A percentile compares a stretch with the other conserved stretches of the same genome.
Evolutionary conservation across 2,797 vertebrate genomes (phyloP).

Genomic region (Buphagus erythrorhynchus): DNA sequence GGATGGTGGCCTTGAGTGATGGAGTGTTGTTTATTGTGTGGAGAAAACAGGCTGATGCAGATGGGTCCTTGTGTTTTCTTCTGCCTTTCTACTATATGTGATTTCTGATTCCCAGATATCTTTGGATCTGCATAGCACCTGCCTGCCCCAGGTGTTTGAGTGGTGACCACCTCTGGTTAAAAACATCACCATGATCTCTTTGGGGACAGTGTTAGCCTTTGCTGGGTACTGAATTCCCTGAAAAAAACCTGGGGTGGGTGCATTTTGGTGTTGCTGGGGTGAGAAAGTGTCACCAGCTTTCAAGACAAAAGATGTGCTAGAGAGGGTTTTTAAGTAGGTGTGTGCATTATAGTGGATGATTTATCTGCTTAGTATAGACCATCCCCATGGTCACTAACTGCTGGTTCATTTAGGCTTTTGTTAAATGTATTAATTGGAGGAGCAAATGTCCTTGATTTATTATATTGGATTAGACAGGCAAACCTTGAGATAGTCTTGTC

Average conservation of each 20-base stretch:
- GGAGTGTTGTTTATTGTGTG: neutral
- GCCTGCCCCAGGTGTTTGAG: neutral
- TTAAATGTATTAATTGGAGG: constrained; percentile 1
- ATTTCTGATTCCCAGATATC: neutral
- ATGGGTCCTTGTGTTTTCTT: neutral
- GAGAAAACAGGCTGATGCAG: neutral
- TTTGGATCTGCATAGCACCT: neutral
- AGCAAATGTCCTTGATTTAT: neutral
- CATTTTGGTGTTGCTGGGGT: neutral
- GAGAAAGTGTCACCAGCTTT: neutral
- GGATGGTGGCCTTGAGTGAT: neutral
- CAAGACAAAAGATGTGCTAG: neutral
- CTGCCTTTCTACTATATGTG: neutral
- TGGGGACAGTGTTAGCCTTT: rapidly evolving
- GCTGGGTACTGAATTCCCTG: neutral
- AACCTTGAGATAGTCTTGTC: neutral
- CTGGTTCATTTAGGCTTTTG: constrained; percentile 31
- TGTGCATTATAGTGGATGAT: neutral
- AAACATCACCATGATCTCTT: neutral
- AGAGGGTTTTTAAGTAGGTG: neutral
- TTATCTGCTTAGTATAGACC: constrained; percentile 13
- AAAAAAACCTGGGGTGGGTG: neutral
- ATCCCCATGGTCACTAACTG: neutral
- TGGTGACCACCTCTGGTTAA: neutral
- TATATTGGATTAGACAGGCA: neutral